Conservation (phyloP, 2,797 vertebrate species). For the Sebastes steindachneri region DNA sequence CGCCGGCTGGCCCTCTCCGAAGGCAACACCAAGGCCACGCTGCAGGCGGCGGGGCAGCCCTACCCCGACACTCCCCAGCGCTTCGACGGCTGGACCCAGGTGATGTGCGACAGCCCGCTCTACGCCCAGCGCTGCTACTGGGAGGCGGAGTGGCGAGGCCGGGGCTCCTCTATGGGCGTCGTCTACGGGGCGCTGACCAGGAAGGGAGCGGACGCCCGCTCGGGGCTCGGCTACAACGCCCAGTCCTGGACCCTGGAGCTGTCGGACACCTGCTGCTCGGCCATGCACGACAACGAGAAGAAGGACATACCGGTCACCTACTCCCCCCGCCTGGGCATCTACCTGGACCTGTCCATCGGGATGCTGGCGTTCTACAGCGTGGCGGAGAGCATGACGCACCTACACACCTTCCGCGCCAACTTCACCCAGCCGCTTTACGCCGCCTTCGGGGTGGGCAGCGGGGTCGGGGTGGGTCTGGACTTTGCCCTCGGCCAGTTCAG, state of each 20-base stretch:
- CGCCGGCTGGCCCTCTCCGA: constrained; percentile 78
- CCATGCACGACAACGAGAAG: constrained; percentile 83
- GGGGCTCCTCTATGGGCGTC: constrained; percentile 81
- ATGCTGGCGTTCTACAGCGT: constrained; percentile 81
- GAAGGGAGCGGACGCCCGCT: constrained; percentile 77
- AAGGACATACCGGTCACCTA: constrained; percentile 81
- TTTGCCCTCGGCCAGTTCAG: constrained; percentile 84
- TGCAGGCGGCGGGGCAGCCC: constrained; percentile 64
- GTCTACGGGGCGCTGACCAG: constrained; percentile 69
- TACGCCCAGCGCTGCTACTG: constrained; percentile 77
- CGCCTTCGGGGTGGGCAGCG: constrained; percentile 82
- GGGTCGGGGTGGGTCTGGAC: constrained; percentile 83
- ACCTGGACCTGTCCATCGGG: constrained; percentile 69
- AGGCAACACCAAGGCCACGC: constrained; percentile 76
- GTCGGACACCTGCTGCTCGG: constrained; percentile 83
- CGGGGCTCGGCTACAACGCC: constrained; percentile 84
- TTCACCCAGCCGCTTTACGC: constrained; percentile 81
- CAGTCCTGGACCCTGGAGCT: constrained; percentile 87
- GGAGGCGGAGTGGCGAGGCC: constrained; percentile 86
- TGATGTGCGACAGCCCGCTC: constrained; percentile 73
- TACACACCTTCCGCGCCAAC: constrained; percentile 78
- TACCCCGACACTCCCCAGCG: constrained; percentile 67
- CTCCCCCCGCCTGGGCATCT: constrained; percentile 82
- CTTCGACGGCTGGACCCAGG: constrained; percentile 84
- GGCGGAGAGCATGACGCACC: constrained; percentile 76